phyloP scores from a whole-genome alignment of 2,888 invertebrate species.

The Phasia obesa region DNA sequence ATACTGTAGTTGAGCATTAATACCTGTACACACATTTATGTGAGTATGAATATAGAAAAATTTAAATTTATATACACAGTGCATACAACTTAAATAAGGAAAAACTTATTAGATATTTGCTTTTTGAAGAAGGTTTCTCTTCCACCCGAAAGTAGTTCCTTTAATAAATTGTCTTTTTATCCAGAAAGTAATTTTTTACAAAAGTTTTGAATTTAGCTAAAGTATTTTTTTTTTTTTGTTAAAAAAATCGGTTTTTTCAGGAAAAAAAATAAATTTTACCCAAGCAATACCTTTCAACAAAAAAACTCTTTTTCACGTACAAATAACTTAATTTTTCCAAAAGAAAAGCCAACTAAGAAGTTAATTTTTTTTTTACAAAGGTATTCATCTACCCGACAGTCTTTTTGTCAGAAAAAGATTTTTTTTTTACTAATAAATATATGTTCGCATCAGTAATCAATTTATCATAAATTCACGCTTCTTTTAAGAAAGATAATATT shows the following conservation, averaged over 20 bases:
- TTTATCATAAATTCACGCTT: too few species aligned
- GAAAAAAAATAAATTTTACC: too few species aligned
- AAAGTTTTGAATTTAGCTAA: too few species aligned
- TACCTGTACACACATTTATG: too few species aligned
- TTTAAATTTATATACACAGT: not conserved
- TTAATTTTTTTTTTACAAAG: not conserved
- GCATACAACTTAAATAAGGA: not conserved
- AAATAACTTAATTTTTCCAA: not conserved
- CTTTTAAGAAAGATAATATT: too few species aligned
- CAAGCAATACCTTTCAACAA: too few species aligned
- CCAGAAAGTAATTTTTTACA: not conserved
- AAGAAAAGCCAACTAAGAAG: not conserved
- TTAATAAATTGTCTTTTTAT: not conserved
- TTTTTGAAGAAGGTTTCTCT: not conserved
- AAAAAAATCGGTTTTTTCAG: too few species aligned
- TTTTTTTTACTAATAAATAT: not conserved
- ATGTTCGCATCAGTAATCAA: too few species aligned
- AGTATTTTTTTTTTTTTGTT: too few species aligned
- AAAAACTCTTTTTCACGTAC: not conserved
- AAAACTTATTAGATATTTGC: not conserved
- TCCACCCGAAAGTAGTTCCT: not conserved
- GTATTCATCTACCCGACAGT: not conserved
- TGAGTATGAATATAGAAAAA: too few species aligned
- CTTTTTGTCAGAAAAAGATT: not conserved
- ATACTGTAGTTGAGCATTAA: not conserved